Evolutionary conservation across 2,888 invertebrate species (phyloP), one percentile per base, ranked within the genome.

Genomic region (Drosophila tanythrix): DNA sequence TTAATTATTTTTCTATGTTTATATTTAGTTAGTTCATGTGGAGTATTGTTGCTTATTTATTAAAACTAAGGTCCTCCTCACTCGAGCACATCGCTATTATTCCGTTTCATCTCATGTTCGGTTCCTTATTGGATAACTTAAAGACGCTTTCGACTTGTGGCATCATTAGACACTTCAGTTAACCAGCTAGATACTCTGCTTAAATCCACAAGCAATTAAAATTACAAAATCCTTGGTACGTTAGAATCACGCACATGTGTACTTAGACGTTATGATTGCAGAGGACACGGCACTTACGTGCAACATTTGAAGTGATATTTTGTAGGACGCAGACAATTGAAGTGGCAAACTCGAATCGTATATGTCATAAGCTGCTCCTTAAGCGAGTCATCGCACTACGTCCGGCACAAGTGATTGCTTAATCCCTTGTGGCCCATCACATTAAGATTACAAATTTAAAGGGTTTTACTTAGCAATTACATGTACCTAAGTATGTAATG

Each of bases 261-360:
- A 10, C 29, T 38, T 29, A 57, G 31, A 43, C 21, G 38, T 36
- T 33, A 64, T 56, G 50, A 52, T 27, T 57, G 36, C 60, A 69
- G 78, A 75, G 84, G 67, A 72, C 67, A 63, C 64, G 67, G 61
- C 75, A 77, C 81, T 83, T 86, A 85, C 74, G 73, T 86, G 82
- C 77, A 61, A 81, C 79, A 87, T 81, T 89, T 87, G 63, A 83
- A 79, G 75, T 65, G 74, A 70, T 58, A 87, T 89, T 85, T 85
- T 85, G 89, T 81, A 69, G 69, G 64, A 70, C 63, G 68, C 85
- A 74, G 48, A 57, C 76, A 43, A 40, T 29, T 72, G 62, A 70
- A 65, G 69, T 60, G 68, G 70, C 74, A 70, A 48, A 40, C 73
- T 77, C 63, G 64, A 71, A 83, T 71, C 61, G 69, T 56, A 56